Evolutionary conservation across 2,797 vertebrate genomes (phyloP).

Genomic region (Tragelaphus oryx): DNA sequence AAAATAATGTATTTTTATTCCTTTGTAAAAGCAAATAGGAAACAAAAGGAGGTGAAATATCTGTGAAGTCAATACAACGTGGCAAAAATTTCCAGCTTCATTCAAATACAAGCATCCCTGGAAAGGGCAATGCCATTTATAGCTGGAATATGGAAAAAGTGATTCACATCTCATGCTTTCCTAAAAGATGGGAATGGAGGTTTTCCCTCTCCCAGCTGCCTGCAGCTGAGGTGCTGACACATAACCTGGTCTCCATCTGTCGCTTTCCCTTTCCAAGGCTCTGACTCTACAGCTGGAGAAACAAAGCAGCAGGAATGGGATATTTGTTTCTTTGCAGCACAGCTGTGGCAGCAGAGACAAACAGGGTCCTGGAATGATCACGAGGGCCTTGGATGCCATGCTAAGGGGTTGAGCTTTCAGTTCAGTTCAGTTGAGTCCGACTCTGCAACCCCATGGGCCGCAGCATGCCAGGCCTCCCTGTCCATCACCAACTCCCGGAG

Average conservation of each 20-base stretch:
- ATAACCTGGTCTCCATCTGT: background rate
- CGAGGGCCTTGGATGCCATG: background rate
- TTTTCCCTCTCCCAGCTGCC: background rate
- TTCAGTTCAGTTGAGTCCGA: background rate
- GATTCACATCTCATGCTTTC: background rate
- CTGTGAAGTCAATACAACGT: background rate
- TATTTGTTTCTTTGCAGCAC: background rate
- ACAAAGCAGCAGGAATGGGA: background rate
- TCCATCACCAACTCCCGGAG: background rate
- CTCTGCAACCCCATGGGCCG: rapidly evolving
- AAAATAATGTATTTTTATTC: background rate
- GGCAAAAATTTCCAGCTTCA: background rate
- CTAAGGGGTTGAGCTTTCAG: background rate
- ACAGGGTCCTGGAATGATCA: background rate
- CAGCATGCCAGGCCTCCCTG: background rate
- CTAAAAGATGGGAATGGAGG: background rate
- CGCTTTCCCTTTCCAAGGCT: background rate
- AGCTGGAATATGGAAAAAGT: background rate
- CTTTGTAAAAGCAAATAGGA: background rate
- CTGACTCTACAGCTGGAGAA: background rate
- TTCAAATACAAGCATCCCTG: background rate
- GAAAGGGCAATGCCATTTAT: background rate
- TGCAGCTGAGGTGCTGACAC: background rate
- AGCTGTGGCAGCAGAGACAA: background rate
- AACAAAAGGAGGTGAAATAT: background rate